A percentile compares a stretch with the other conserved stretches of the same genome.
Evolutionary conservation across 2,797 vertebrate genomes (phyloP).

Genomic region (Mormyrus hasselquistii): DNA sequence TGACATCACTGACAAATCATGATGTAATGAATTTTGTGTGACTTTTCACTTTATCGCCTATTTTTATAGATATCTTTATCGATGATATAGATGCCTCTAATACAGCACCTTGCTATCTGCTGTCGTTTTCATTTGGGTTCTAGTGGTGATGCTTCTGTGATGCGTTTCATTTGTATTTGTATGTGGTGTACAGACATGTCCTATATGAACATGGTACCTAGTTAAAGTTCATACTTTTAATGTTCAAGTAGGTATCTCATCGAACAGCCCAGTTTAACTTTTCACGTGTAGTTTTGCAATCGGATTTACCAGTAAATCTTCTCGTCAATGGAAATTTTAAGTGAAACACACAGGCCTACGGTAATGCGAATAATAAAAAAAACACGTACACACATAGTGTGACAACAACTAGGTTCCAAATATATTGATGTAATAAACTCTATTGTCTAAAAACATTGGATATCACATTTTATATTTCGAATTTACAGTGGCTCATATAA

Average conservation of each 20-base stretch:
- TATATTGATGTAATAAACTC: background rate
- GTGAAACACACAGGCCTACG: background rate
- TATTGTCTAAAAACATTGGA: background rate
- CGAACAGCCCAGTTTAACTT: background rate
- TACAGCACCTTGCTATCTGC: background rate
- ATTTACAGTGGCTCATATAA: background rate
- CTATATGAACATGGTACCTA: background rate
- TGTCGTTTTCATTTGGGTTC: background rate
- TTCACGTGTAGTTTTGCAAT: background rate
- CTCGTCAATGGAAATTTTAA: background rate
- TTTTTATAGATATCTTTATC: background rate
- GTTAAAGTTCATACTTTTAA: background rate
- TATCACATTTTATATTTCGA: background rate
- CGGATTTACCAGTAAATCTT: background rate
- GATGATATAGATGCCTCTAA: background rate
- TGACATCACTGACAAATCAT: background rate
- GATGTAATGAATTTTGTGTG: background rate
- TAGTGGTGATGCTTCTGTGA: background rate
- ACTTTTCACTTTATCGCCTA: background rate
- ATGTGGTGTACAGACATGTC: background rate
- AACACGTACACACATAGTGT: background rate
- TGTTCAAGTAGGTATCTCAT: background rate
- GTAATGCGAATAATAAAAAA: background rate
- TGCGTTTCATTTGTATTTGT: background rate
- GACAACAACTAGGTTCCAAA: background rate